Evolutionary conservation across 1,140 invertebrate genomes (phyloP).

Genomic region (Drosophila orosa): DNA sequence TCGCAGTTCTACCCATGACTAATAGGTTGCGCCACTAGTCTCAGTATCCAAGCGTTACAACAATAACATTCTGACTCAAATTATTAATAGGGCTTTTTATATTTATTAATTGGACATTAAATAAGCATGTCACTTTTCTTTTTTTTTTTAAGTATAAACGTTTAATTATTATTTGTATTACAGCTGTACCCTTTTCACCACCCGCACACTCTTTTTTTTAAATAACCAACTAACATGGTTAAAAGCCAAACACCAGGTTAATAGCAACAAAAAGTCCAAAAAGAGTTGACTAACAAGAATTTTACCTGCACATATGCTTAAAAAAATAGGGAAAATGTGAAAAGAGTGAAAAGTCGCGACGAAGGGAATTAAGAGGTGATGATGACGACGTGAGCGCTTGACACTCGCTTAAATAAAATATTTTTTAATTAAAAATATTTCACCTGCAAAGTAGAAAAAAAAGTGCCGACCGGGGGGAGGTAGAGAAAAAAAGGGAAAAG

Average conservation of each 20-base stretch:
- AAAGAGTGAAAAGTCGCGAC: slow-evolving; percentile 15
- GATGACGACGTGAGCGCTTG: slow-evolving; percentile 39
- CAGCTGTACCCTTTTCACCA: neutral
- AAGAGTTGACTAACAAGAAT: slow-evolving; percentile 30
- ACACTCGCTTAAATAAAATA: slow-evolving; percentile 79
- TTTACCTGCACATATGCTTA: slow-evolving; percentile 32
- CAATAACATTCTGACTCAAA: fast-evolving
- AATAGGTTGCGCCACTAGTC: no score
- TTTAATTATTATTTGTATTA: neutral
- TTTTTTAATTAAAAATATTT: slow-evolving; percentile 83
- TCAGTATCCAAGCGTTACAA: no score
- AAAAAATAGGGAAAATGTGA: slow-evolving; percentile 23
- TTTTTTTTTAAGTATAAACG: neutral
- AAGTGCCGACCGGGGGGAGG: slow-evolving; percentile 4
- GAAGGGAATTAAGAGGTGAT: slow-evolving; percentile 16
- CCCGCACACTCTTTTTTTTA: slow-evolving; percentile 2
- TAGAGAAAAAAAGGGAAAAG: slow-evolving; percentile 29
- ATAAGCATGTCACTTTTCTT: neutral
- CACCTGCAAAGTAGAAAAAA: slow-evolving; percentile 61
- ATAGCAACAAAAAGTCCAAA: slow-evolving; percentile 10
- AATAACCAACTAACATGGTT: slow-evolving; percentile 27
- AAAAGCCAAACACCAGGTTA: slow-evolving; percentile 18
- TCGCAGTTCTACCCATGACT: no score
- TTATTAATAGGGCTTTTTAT: neutral
- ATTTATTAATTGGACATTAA: neutral